These are phyloP conservation scores for Pelobates fuscus DNA, from an alignment of 2,113 vertebrate species.

Conservation along the genomic window DNA sequence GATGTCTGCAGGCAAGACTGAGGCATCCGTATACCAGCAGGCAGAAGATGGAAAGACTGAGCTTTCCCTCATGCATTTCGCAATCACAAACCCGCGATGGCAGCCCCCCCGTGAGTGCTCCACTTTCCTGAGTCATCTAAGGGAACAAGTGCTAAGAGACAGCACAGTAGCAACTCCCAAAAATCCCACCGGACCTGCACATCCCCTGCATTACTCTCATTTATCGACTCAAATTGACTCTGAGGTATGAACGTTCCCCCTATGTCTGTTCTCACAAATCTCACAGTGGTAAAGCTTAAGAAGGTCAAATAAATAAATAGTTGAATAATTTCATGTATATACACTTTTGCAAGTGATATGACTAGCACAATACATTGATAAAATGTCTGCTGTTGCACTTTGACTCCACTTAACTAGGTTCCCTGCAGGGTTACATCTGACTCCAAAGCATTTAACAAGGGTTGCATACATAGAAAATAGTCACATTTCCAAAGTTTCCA, in stretches of 20 bases:
- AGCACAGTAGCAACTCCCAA: conserved; percentile 63
- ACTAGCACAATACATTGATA: no score
- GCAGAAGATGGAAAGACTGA: conserved; percentile 96
- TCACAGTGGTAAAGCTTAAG: no score
- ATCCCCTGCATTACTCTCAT: conserved; percentile 23
- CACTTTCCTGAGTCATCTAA: conserved; percentile 93
- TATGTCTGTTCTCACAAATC: no score
- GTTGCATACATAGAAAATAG: no score
- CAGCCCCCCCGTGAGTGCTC: conserved; percentile 93
- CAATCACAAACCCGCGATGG: conserved; percentile 97
- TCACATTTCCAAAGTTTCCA: no score
- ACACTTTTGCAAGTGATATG: no score
- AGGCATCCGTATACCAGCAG: conserved; percentile 97
- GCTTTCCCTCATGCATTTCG: conserved; percentile 97
- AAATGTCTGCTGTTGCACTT: no score
- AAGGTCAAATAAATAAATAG: no score
- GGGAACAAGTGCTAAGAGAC: conserved; percentile 90
- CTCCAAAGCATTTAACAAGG: no score
- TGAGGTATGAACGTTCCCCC: conserved; percentile 72
- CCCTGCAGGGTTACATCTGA: no score
- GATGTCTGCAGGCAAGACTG: conserved; percentile 93
- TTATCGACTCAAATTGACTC: conserved; percentile 75
- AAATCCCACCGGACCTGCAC: neutral
- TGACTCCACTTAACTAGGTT: no score
- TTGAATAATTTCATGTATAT: no score